Base-by-base conservation (phyloP, 2,888 invertebrate genomes). In the Macaria notata region DNA sequence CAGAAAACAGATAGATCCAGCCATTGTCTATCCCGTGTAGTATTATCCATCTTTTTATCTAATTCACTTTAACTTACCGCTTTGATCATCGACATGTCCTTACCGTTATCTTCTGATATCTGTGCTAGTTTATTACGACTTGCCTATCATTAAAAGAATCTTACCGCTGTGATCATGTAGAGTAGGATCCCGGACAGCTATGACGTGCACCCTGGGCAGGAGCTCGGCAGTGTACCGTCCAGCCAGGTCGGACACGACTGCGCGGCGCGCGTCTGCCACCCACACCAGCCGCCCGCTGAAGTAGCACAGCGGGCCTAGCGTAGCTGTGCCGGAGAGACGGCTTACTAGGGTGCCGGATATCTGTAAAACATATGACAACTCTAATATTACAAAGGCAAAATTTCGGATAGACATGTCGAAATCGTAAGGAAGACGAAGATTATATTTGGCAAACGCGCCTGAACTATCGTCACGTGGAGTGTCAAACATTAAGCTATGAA, bases 211-310 rank as follows among this genome's bases (percentile, higher is more conserved):
- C 8, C 94, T 93, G 4, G 93, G 92, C 42, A 95, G 86, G 44
- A 94, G 93, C 59, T 94, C 93, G 0, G 94, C 94, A n/a, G 95
- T 94, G 79, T 96, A 95, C 71, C 94, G 93, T 3, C 96, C 96
- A 38, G 92, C 89, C 46, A 95, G 81, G 81, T 97, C 96, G 0
- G 95, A 95, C 7, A 97, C 94, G 2, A 96, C 94, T 0, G 96
- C 95, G 54, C 94, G 93, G 43, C 93, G 92, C 33, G 94, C 93
- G 57, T 95, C 95, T 72, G 95, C 95, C 1, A 97, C 92, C 98
- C 98, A 98, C 50, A 97, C 92, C 31, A 98, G 88, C 0, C 96
- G 94, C 41, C 95, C 94, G 63, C 96, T 95, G 79, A 96, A 96
- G 86, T 96, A 96, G 69, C 95, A 95, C 31, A 97, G 81, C 0